These are phyloP conservation scores for Calliphora vomitoria DNA, from an alignment of 2,888 invertebrate species.

Conservation along the genomic window DNA sequence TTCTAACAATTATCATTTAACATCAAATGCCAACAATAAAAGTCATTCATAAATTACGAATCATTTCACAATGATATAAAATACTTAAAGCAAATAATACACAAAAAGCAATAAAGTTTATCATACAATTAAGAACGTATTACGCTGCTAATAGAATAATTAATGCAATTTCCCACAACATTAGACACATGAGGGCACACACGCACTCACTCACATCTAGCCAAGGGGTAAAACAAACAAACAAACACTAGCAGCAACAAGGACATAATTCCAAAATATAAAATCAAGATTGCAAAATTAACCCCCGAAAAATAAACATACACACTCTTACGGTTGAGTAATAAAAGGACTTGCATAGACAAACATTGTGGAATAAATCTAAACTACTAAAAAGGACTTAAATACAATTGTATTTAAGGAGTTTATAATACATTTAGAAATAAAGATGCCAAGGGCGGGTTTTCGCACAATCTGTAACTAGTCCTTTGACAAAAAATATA, in stretches of 20 bases:
- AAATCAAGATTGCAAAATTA: constrained; percentile 69
- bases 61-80: constrained; percentile 45
- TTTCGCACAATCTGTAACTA: constrained; percentile 62
- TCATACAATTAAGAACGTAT: constrained; percentile 85
- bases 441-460: constrained; percentile 63
- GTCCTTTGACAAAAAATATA: constrained; percentile 1
- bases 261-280: constrained; percentile 41
- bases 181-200: constrained; percentile 80
- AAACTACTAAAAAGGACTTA: constrained; percentile 46
- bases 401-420: constrained; percentile 60
- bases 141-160: constrained; percentile 85
- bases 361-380: constrained; percentile 29
- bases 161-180: constrained; percentile 85
- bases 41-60: constrained; percentile 54
- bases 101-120: constrained; percentile 84
- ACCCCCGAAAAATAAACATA: constrained; percentile 51
- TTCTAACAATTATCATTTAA: background rate
- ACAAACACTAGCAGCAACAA: constrained; percentile 24
- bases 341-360: constrained; percentile 39
- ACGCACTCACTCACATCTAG: constrained; percentile 57
- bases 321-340: background rate
- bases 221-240: constrained; percentile 60
- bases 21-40: constrained; percentile 46
- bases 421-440: constrained; percentile 41
- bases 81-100: constrained; percentile 62